phyloP scores from a whole-genome alignment of 2,797 vertebrate species.

The Ctenopoma multispine region DNA sequence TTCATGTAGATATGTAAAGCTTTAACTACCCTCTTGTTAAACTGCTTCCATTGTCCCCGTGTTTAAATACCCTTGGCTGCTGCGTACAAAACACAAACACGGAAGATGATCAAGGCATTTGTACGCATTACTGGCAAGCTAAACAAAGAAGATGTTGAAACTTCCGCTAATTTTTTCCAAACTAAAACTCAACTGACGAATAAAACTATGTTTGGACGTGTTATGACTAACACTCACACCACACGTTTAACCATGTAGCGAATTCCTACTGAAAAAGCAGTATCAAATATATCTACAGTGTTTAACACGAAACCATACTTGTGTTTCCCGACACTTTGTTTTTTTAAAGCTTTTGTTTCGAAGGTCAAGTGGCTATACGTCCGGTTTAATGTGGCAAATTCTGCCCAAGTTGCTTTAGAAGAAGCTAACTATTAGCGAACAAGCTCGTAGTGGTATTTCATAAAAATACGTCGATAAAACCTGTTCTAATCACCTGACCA shows the following conservation, averaged over 20 bases:
- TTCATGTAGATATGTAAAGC: neutral
- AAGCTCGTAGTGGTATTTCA: constrained; percentile 40
- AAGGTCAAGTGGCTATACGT: neutral
- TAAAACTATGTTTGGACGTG: fast-evolving
- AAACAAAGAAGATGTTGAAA: fast-evolving
- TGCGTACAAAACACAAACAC: constrained; percentile 73
- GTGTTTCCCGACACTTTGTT: fast-evolving
- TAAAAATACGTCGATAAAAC: constrained; percentile 59
- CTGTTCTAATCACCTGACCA: constrained; percentile 14
- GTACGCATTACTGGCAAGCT: constrained; percentile 22
- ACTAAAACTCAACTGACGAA: constrained; percentile 1
- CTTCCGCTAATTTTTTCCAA: constrained; percentile 55
- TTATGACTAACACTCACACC: no score
- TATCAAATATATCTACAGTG: neutral
- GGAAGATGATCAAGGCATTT: constrained; percentile 63
- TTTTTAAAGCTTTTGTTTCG: constrained; percentile 2
- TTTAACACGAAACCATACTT: fast-evolving
- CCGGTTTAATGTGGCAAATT: constrained; percentile 5
- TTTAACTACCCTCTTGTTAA: neutral
- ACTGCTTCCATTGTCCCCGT: constrained; percentile 7
- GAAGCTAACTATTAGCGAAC: constrained; percentile 73
- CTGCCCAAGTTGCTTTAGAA: neutral
- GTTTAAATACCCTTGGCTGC: constrained; percentile 61
- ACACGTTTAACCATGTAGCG: fast-evolving
- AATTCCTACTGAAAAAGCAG: no score